Base-by-base conservation (phyloP, 2,113 vertebrate species). In the Amphilophus citrinellus region DNA sequence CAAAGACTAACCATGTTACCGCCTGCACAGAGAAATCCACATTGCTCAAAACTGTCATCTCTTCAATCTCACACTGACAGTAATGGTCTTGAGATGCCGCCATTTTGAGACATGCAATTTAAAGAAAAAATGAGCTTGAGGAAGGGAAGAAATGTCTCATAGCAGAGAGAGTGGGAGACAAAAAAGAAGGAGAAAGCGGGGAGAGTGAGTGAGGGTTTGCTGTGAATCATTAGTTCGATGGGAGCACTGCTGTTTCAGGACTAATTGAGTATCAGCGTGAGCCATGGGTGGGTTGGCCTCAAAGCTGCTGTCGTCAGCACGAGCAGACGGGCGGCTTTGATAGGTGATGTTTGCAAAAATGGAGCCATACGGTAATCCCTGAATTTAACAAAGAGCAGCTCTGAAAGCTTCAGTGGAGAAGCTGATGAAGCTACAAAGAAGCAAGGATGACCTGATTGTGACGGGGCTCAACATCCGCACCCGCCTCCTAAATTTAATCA, bases 201-300 rank as follows among this genome's bases (percentile, higher is more conserved):
- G 47, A 20, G 66, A 44, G n/a, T 1, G 73, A 59, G 35, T 9
- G 44, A 62, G 63, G 32, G 5, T 71, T 57, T 82, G 80, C 65
- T 91, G 79, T 87, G 93, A 93, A 88, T 90, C 92, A 91, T 95
- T 94, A 93, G 89, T 76, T 93, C 65, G 59, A 81, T 61, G 84
- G 93, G 84, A 89, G 88, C 87, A 24, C 88, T n/a, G 84, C 85
- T 90, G 94, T 82, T 94, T 88, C 85, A 88, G 87, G 90, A 93
- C 95, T 96, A 95, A 96, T 95, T 94, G 92, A 92, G 94, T 87
- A 90, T 91, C 92, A 92, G 88, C 53, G 56, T 85, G 88, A 93
- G 86, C 79, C 90, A 73, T 81, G 85, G 83, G 80, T 35, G 81
- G 89, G 86, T 80, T 77, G 59, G 92, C 79, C 83, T 91, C 84